phyloP scores from a whole-genome alignment of 2,888 invertebrate genomes.

The Macroteleia sp. region DNA sequence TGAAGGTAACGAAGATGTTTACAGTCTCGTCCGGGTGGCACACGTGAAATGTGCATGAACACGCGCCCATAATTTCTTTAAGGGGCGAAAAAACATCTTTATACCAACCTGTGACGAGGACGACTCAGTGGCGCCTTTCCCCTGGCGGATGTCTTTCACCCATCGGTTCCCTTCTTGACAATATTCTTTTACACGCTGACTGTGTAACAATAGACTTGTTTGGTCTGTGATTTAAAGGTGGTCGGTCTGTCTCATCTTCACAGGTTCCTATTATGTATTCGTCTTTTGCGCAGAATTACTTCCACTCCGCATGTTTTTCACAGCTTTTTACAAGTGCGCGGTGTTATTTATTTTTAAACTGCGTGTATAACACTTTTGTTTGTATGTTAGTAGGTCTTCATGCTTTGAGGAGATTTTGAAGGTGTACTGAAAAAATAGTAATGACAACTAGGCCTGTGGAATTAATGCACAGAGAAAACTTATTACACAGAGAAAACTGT shows the following conservation, averaged over 20 bases:
- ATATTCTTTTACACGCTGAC: constrained; percentile 82
- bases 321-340: too few species aligned
- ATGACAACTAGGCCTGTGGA: too few species aligned
- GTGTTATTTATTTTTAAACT: too few species aligned
- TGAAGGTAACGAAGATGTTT: constrained; percentile 64
- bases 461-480: too few species aligned
- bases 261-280: constrained; percentile 64
- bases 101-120: constrained; percentile 48
- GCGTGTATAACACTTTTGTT: too few species aligned
- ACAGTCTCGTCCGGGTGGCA: constrained; percentile 61
- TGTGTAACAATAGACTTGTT: constrained; percentile 82
- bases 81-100: constrained; percentile 52
- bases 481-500: too few species aligned
- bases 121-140: constrained; percentile 80
- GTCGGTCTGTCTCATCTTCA: constrained; percentile 67
- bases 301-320: too few species aligned
- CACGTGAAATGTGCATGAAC: constrained; percentile 45
- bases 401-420: too few species aligned
- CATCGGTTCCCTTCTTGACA: constrained; percentile 59
- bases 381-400: too few species aligned
- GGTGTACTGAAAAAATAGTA: too few species aligned
- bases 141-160: constrained; percentile 60
- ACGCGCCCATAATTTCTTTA: constrained; percentile 40
- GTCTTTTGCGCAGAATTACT: constrained; percentile 57
- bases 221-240: constrained; percentile 81